These are phyloP conservation scores for Plebejus anna DNA, from an alignment of 2,888 invertebrate species.

Conservation along the genomic window DNA sequence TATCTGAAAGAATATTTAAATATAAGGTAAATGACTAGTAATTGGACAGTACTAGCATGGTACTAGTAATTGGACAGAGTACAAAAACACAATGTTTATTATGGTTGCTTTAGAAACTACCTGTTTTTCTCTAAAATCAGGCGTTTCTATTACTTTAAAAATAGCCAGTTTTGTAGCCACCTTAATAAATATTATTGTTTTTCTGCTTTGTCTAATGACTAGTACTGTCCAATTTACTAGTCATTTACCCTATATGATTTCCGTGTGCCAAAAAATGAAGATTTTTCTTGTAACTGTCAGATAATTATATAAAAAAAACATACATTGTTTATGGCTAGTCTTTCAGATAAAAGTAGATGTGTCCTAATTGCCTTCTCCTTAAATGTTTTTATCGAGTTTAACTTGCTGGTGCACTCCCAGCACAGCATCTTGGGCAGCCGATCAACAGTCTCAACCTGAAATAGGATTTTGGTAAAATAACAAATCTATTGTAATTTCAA, in stretches of 20 bases:
- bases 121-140: no score
- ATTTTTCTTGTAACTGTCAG: background rate
- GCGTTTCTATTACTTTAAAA: no score
- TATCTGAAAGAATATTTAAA: background rate
- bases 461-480: background rate
- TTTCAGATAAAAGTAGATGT: conserved; percentile 8
- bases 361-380: conserved; percentile 17
- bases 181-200: no score
- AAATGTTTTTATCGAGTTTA: conserved; percentile 17
- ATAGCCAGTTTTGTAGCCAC: no score
- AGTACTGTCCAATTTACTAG: no score
- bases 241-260: background rate
- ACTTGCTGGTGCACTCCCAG: conserved; percentile 28
- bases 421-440: conserved; percentile 26
- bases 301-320: background rate
- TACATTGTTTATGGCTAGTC: background rate
- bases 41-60: no score
- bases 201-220: no score
- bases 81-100: no score
- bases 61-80: no score
- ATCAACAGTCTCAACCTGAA: conserved; percentile 18
- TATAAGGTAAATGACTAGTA: no score
- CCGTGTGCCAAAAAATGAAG: no score
- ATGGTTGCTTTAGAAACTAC: no score
- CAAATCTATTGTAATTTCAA: background rate